Evolutionary conservation across 2,888 invertebrate genomes (phyloP), one percentile per base, ranked within the genome.

Genomic region (Melieria picta): DNA sequence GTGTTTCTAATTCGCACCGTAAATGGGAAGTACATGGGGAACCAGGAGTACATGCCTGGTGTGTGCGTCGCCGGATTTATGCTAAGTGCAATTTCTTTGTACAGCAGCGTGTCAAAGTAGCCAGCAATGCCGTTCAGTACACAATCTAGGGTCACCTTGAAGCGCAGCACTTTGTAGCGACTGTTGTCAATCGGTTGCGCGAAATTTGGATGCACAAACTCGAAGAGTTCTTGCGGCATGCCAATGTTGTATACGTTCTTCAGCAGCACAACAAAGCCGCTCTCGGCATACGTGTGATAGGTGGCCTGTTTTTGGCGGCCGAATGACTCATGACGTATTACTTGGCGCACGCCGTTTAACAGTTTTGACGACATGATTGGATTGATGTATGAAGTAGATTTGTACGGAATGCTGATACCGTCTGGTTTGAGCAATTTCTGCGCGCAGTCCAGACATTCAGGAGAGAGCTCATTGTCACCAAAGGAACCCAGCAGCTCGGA

Each of bases 391-490:
- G 98, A 99, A 1, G 93, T 95, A 81, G 99, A 99, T 65, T 91
- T 90, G 77, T 88, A 88, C 0, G 99, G 99, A 86, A 99, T 98
- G 80, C 95, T 96, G 76, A 98, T 92, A 30, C 98, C 98, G 83
- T 92, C 93, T 42, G 92, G 89, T 88, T 93, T 93, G 5, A 98
- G 88, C 77, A 97, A 92, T 55, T 93, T 91, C 79, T 96, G 94
- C 4, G 97, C 97, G 4, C 98, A 97, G 87, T 98, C 98, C 65
- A 99, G 89, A 86, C 98, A 99, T 87, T 99, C 99, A 0, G 99
- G 99, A 0, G 98, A 97, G 10, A 99, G 90, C 88, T 99, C 99
- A 85, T 99, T 99, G 86, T 99, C 99, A 30, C 98, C 98, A 89
- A 99, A 99, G 2, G 98, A 98, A 0, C 93, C 99, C 67, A 99